A percentile compares a stretch with the other conserved stretches of the same genome.
Conservation (phyloP, 2,797 vertebrate species). For the Cynopterus sphinx region DNA sequence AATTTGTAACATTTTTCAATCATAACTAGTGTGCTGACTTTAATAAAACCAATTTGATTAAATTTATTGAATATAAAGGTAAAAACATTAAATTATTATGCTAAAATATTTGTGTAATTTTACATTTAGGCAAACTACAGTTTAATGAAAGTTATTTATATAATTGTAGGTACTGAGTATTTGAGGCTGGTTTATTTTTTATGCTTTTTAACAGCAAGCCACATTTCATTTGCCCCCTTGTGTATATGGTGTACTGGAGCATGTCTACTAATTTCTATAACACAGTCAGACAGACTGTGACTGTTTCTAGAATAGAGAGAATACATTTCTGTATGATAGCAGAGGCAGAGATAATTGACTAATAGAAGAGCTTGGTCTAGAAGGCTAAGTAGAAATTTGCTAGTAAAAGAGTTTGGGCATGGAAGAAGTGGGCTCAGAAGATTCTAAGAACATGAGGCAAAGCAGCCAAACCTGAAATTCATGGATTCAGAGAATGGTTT, state of each 20-base stretch:
- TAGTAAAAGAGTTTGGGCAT: background rate
- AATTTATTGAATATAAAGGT: background rate
- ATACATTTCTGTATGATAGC: background rate
- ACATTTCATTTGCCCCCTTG: background rate
- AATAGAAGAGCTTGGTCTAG: background rate
- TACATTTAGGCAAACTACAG: background rate
- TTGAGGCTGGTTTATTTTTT: background rate
- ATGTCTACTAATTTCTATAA: background rate
- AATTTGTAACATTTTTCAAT: background rate
- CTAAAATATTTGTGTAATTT: background rate
- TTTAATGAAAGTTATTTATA: background rate
- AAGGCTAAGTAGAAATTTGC: background rate
- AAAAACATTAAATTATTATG: background rate
- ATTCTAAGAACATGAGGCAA: background rate
- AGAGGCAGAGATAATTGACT: background rate
- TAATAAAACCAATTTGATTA: background rate
- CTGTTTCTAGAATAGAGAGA: background rate
- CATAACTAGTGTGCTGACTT: background rate
- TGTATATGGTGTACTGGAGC: background rate
- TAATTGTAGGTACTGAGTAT: background rate
- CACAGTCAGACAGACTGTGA: background rate
- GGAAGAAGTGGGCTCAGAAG: background rate
- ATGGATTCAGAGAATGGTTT: background rate
- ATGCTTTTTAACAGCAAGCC: background rate
- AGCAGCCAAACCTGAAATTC: background rate